A percentile compares a stretch with the other conserved stretches of the same genome.
Conservation (phyloP, 2,888 invertebrate genomes). For the Ceramica pisi region DNA sequence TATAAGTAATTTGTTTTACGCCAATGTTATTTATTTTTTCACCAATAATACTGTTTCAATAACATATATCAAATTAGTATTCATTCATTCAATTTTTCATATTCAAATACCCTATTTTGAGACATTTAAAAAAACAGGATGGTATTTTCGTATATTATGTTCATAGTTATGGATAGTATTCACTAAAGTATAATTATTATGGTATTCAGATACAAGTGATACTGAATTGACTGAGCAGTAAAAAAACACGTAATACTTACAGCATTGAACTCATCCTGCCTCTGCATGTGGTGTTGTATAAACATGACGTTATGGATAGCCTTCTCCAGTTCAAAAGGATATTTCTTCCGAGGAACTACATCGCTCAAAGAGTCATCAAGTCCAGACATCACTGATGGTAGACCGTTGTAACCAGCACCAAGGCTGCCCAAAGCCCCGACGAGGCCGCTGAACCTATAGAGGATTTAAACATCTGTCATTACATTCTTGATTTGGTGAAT, state of each 20-base stretch:
- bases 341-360: conserved; percentile 95
- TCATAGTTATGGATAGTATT: too few relatives aligned
- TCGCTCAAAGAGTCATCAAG: conserved; percentile 96
- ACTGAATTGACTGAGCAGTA: too few relatives aligned
- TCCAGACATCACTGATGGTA: conserved; percentile 96
- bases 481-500: background rate
- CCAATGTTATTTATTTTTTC: too few relatives aligned
- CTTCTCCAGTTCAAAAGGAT: conserved; percentile 97
- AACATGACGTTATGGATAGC: conserved; percentile 98
- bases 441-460: conserved; percentile 93
- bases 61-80: too few relatives aligned
- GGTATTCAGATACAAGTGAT: background rate
- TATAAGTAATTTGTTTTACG: too few relatives aligned
- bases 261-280: conserved; percentile 98
- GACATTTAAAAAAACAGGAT: background rate
- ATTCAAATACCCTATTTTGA: too few relatives aligned
- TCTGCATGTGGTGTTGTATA: conserved; percentile 98
- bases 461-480: background rate
- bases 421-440: conserved; percentile 93
- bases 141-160: too few relatives aligned
- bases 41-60: too few relatives aligned
- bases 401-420: conserved; percentile 94
- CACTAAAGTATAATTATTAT: background rate
- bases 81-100: too few relatives aligned
- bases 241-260: conserved; percentile 88